A percentile compares a stretch with the other conserved stretches of the same genome.
Evolutionary conservation across 2,113 vertebrate genomes (phyloP).

Genomic region (Hassar affinis): DNA sequence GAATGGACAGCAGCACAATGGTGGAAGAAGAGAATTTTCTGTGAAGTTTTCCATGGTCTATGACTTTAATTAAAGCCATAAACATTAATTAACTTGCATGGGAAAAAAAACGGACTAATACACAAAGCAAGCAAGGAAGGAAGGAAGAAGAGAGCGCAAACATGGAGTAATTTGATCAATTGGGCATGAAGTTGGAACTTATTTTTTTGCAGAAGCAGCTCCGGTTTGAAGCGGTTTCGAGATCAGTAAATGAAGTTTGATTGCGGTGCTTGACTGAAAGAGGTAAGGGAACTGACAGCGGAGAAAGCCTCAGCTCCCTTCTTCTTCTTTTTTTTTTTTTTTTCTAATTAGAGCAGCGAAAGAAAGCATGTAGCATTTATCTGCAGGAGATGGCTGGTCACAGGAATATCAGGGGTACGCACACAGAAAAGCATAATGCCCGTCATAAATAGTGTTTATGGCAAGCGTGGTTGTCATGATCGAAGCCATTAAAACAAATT

Average conservation of each 20-base stretch:
- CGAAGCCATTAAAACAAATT: constrained; percentile 75
- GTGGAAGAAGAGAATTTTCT: constrained; percentile 58
- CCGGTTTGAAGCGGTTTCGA: constrained; percentile 62
- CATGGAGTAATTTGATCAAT: constrained; percentile 77
- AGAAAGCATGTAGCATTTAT: constrained; percentile 62
- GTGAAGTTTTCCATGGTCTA: constrained; percentile 59
- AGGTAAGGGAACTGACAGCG: constrained; percentile 58
- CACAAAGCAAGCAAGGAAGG: constrained; percentile 51
- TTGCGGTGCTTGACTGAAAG: constrained; percentile 67
- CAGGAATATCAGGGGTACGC: constrained; percentile 58
- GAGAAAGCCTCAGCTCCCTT: constrained; percentile 53
- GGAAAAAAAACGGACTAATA: constrained; percentile 60
- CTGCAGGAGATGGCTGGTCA: constrained; percentile 51
- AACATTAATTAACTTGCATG: constrained; percentile 72
- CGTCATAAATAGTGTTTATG: constrained; percentile 76
- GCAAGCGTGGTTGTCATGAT: constrained; percentile 71
- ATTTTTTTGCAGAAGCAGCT: constrained; percentile 59
- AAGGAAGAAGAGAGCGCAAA: constrained; percentile 42
- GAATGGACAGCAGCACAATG: constrained; percentile 10
- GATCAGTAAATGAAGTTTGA: constrained; percentile 69
- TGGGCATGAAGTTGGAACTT: constrained; percentile 74
- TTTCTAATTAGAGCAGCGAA: constrained; percentile 68
- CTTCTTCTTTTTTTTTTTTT: constrained; percentile 69
- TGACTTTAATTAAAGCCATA: constrained; percentile 70
- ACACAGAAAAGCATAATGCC: constrained; percentile 66